Evolutionary conservation across 2,113 vertebrate species (phyloP), one percentile per base, ranked within the genome.

Genomic region (Amia ocellicauda): DNA sequence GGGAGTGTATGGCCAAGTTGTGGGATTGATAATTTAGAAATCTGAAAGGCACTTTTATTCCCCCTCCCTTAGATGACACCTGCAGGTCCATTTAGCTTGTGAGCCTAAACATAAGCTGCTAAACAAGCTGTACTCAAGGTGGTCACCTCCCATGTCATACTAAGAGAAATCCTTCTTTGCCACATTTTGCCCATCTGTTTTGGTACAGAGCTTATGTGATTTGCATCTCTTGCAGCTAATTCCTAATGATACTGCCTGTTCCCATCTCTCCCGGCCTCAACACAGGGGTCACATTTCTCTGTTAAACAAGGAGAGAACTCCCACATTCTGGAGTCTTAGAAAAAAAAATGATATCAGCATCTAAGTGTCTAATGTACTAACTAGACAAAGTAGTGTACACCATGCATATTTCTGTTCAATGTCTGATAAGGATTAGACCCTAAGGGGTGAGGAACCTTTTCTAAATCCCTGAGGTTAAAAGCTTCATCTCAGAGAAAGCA

Each of bases 381-480:
- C 26, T 40, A 55, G 31, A 43, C 31, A 67, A 61, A 27, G 20
- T 24, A 45, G 9, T 14, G 28, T 29, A 23, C 7, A 27, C 17
- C 27, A 51, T n/a, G 17, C 31, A 49, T 4, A 49, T 22, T 42
- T 11, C 45, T 29, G 49, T 31, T 14, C 43, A 28, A 20, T 9
- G 43, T 19, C 56, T 66, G 55, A 59, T 59, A 60, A 66, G 19
- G 31, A 45, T 42, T 20, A 28, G 17, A 13, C 22, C 58, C 64
- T 19, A 7, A 24, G 58, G n/a, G 36, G 20, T 16, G 2, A n/a
- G 17, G 31, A 36, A 60, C 65, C 27, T 22, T 27, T 40, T 28
- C 49, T n/a, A n/a, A 45, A 28, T 43, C 49, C 65, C 49, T 49
- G 60, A 53, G 58, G 58, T 60, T 60, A 60, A 60, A 67, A 45